Evolutionary conservation across 2,797 vertebrate species (phyloP).

Genomic region (Pteropus rufus): DNA sequence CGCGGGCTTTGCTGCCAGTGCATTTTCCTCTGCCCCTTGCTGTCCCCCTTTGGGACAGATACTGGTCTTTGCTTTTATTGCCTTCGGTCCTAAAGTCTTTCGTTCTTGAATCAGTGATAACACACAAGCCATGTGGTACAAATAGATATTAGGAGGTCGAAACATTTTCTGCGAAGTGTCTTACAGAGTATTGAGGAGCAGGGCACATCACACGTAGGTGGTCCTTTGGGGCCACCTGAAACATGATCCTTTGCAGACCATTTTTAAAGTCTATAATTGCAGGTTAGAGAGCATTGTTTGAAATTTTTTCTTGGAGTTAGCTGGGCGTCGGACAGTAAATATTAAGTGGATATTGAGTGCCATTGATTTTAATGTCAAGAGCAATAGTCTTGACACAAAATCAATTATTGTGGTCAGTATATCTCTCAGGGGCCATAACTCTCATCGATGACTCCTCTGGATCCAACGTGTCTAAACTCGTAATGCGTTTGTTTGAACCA

Average conservation of each 20-base stretch:
- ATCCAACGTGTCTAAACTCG: neutral
- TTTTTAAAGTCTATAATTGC: neutral
- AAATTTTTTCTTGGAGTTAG: neutral
- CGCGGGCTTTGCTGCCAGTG: neutral
- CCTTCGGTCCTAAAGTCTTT: neutral
- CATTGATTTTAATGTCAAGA: conserved; percentile 53
- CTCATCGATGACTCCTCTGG: neutral
- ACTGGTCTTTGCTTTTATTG: neutral
- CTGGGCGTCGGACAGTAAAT: neutral
- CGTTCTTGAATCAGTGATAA: neutral
- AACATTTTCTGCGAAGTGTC: neutral
- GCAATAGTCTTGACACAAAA: conserved; percentile 13
- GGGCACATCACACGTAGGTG: neutral
- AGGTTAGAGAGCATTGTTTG: neutral
- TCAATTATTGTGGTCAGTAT: neutral
- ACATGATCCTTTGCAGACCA: rapidly evolving
- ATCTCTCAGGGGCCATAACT: neutral
- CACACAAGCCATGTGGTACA: rapidly evolving
- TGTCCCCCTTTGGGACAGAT: neutral
- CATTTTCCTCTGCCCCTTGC: neutral
- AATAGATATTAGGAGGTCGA: rapidly evolving
- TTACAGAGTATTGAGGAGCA: neutral
- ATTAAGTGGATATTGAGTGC: conserved; percentile 36
- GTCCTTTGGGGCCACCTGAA: neutral
- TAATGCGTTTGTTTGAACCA: neutral